Evolutionary conservation across 2,888 invertebrate species (phyloP).

Genomic region (Falcaria lacertinaria): DNA sequence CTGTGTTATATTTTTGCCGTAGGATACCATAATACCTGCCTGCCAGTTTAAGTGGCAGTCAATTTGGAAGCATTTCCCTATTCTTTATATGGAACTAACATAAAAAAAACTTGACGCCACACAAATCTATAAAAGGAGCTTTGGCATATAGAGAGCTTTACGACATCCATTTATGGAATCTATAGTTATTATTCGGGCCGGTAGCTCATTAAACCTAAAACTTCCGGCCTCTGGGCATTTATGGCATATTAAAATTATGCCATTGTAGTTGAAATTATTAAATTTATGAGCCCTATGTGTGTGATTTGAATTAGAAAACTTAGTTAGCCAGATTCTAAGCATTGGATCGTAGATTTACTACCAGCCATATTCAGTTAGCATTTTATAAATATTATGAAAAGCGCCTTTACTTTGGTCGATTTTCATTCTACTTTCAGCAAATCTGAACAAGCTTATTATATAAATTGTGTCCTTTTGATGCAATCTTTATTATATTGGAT

Average conservation of each 20-base stretch:
- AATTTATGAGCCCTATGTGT: slow-evolving; percentile 8
- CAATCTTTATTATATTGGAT: too few species aligned
- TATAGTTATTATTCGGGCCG: slow-evolving; percentile 10
- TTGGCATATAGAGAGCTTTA: slow-evolving; percentile 5
- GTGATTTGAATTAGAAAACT: slow-evolving; percentile 9
- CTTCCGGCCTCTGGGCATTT: slow-evolving; percentile 16
- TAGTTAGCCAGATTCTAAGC: too few species aligned
- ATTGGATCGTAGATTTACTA: too few species aligned
- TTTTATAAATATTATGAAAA: too few species aligned
- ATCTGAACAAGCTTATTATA: too few species aligned
- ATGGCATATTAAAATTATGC: slow-evolving; percentile 4
- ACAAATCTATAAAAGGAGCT: slow-evolving; percentile 1
- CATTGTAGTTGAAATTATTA: background rate
- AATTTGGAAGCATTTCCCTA: background rate
- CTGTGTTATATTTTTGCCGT: too few species aligned
- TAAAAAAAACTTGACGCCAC: background rate
- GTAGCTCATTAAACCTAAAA: slow-evolving; percentile 10
- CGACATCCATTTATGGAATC: slow-evolving; percentile 9
- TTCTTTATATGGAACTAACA: background rate
- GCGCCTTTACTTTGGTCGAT: too few species aligned
- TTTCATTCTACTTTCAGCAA: slow-evolving; percentile 3
- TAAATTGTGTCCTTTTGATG: too few species aligned
- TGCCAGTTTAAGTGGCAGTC: too few species aligned
- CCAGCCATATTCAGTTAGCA: too few species aligned
- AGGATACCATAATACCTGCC: too few species aligned